Percentiles rank a stretch among this genome's conserved stretches.
Evolutionary conservation across 2,797 vertebrate species (phyloP).

Genomic region (Sarcophilus harrisii): DNA sequence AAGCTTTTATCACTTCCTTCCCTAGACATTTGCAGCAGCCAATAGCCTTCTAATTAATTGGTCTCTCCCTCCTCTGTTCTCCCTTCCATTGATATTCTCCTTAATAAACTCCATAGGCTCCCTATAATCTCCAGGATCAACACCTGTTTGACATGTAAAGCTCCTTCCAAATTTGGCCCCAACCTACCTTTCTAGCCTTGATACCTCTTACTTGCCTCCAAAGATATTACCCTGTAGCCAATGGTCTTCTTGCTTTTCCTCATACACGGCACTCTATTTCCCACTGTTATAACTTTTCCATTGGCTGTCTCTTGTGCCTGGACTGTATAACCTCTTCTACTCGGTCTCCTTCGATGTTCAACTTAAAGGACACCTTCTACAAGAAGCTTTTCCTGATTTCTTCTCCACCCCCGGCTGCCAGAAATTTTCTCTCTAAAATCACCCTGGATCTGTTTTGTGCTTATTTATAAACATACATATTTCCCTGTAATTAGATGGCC

Average conservation of each 20-base stretch:
- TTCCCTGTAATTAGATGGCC: too few relatives aligned
- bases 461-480: background rate
- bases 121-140: background rate
- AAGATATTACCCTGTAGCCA: background rate
- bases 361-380: background rate
- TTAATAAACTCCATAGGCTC: background rate
- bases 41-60: background rate
- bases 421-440: background rate
- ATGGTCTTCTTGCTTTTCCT: background rate
- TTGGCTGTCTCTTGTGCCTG: background rate
- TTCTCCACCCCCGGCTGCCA: background rate
- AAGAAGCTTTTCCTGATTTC: background rate
- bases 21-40: background rate
- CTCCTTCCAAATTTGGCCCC: background rate
- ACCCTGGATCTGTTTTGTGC: background rate
- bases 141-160: background rate
- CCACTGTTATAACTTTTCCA: background rate
- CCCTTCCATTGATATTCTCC: background rate
- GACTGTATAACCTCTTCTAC: too few relatives aligned
- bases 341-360: too few relatives aligned
- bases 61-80: background rate
- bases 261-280: background rate
- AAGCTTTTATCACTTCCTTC: background rate
- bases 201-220: too few relatives aligned
- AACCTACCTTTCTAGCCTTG: background rate